Base-by-base conservation (phyloP, 2,888 invertebrate genomes). In the Tridacna crocea region DNA sequence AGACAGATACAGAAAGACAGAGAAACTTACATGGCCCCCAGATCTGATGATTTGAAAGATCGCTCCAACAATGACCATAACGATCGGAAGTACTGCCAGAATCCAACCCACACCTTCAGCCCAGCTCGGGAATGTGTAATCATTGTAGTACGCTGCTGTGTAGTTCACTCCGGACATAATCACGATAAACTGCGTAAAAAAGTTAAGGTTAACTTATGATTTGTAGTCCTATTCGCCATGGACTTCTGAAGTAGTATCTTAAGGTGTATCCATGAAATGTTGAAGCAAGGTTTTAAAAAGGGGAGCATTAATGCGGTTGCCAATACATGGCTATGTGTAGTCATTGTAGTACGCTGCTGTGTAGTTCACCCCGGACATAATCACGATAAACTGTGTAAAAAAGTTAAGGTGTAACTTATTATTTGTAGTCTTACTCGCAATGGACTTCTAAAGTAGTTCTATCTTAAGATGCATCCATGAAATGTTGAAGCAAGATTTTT, bases 61-160 rank as follows among this genome's bases (percentile, higher is more conserved):
- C 13, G 77, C 66, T 10, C 84, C 84, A 1, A 83, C n/a, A 26
- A 89, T 3, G 11, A 89, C 75, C 15, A 85, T 72, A 0, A 73
- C 72, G 15, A 89, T 55, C 6, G 89, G 89, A 11, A 85, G 48
- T 0, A 80, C 66, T 0, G 84, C 89, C 83, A 89, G 79, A 8
- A 83, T 61, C 89, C 89, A 89, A 6, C 89, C 89, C 13, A 88
- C 60, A 26, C 84, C 87, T 68, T 89, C 87, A 19, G 89, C 88
- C 80, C 82, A 89, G 46, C 66, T 24, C 15, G 88, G 88, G 83
- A 87, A 89, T 15, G 79, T 80, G 24, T 76, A 74, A 13, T 80
- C 83, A 10, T 65, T 66, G 60, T 88, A 87, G 63, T 83, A 86
- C 12, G 88, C 89, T 1, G 86, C 81, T 10, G 87, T 77, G 65